Evolutionary conservation across 2,888 invertebrate genomes (phyloP), one percentile per base, ranked within the genome.

Genomic region (Ormyrus pomaceus): DNA sequence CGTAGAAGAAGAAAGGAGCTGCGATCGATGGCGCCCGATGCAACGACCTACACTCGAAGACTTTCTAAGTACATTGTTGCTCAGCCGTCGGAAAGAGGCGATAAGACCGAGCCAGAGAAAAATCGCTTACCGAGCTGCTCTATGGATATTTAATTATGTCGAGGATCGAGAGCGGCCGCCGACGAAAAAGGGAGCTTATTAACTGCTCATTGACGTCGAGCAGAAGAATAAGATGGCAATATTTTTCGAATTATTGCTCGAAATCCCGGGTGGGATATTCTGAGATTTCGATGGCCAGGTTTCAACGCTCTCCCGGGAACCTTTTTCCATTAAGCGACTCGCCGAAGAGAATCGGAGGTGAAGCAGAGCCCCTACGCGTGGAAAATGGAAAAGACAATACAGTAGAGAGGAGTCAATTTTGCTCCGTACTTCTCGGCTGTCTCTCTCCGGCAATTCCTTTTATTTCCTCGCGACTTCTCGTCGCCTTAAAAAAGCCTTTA

Each of bases 241-340:
- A 34, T 9, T 53, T 45, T 53, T 13, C n/a, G 62, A 72, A 73
- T 73, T 51, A 34, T 50, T 5, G 46, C 55, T 6, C 73, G 6
- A 6, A 74, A 56, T 74, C 74, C 65, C 74, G 58, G 65, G 74
- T 48, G 58, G 34, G 34, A 56, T 64, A 74, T 64, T 64, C 65
- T 19, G 66, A 62, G 62, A 77, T 70, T 77, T 66, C 72, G 72
- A 61, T 65, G 66, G 53, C 19, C 72, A 61, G 61, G 53, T 61
- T 50, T 59, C 58, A 48, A 64, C 19, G 64, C 5, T 81, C 82
- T 80, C 51, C 56, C 79, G 55, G 83, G 82, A 82, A 83, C 77
- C 78, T 81, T 82, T 86, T 84, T 86, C 84, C 83, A 85, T 86
- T 83, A 84, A 77, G 79, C 74, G 76, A 86, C 80, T 83, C 79